Evolutionary conservation across 1,140 invertebrate species (phyloP).

Genomic region (Matsumurasca onukii): DNA sequence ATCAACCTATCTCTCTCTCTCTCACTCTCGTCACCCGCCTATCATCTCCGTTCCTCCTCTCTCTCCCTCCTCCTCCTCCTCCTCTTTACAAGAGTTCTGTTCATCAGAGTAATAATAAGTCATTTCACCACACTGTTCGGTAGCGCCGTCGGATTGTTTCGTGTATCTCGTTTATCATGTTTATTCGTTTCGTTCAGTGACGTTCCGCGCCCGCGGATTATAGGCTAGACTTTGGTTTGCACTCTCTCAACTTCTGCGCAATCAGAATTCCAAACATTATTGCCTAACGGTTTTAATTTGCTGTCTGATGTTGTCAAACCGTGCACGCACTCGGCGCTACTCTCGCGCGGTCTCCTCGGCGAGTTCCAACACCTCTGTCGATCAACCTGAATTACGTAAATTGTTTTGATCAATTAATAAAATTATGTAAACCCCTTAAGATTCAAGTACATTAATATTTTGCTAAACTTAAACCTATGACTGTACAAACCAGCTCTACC

Average conservation of each 20-base stretch:
- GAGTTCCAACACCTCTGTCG: too few species aligned
- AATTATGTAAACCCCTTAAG: too few species aligned
- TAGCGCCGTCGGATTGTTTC: constrained; percentile 15
- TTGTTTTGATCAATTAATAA: too few species aligned
- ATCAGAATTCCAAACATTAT: not conserved
- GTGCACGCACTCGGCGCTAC: not conserved
- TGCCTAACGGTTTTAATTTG: constrained; percentile 9
- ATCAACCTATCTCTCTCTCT: constrained; percentile 14
- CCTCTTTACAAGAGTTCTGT: constrained; percentile 23
- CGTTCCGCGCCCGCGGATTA: constrained; percentile 1
- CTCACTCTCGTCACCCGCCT: too few species aligned
- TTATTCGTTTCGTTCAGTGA: constrained; percentile 8
- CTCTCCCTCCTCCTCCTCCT: not conserved
- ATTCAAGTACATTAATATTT: too few species aligned
- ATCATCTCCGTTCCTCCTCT: too few species aligned
- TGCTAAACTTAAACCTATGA: too few species aligned
- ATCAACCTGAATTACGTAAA: too few species aligned
- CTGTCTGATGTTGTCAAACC: not conserved
- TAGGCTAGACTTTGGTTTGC: constrained; percentile 1
- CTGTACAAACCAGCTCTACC: too few species aligned
- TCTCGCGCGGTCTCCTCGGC: not conserved
- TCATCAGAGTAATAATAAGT: constrained; percentile 23
- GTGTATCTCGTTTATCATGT: constrained; percentile 16
- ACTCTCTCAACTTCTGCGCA: not conserved
- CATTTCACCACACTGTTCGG: constrained; percentile 18